Evolutionary conservation across 2,113 vertebrate species (phyloP).

Genomic region (Pelmatolapia mariae): DNA sequence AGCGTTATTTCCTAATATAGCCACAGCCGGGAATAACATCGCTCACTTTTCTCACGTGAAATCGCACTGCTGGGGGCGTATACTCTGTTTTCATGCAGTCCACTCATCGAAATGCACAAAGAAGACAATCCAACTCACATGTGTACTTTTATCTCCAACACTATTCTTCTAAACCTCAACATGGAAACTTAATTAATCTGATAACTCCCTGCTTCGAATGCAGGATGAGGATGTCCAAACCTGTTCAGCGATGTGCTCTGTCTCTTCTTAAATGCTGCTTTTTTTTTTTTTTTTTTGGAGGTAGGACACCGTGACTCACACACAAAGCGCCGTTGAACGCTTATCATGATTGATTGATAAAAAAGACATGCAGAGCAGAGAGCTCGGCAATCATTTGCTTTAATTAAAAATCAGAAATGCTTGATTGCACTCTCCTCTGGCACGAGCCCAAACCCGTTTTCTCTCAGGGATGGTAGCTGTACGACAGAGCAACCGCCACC

Average conservation of each 20-base stretch:
- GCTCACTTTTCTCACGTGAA: slow-evolving; percentile 11
- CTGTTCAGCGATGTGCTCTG: neutral
- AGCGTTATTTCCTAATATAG: slow-evolving; percentile 34
- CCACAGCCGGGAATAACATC: slow-evolving; percentile 35
- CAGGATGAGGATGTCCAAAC: neutral
- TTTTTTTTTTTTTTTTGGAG: neutral
- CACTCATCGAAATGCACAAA: neutral
- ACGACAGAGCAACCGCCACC: neutral
- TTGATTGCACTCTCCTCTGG: slow-evolving; percentile 24
- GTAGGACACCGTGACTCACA: slow-evolving; percentile 6
- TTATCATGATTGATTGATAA: slow-evolving; percentile 47
- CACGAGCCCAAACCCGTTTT: neutral
- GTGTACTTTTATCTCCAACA: neutral
- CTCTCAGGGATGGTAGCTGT: neutral
- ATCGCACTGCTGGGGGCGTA: neutral
- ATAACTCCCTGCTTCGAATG: slow-evolving; percentile 11
- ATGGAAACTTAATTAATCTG: slow-evolving; percentile 44
- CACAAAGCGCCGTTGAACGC: slow-evolving; percentile 6
- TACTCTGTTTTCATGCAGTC: neutral
- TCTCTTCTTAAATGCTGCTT: neutral
- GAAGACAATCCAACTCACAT: neutral
- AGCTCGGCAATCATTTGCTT: slow-evolving; percentile 38
- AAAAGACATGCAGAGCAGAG: slow-evolving; percentile 16
- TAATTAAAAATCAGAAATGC: slow-evolving; percentile 60
- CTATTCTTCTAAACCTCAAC: neutral